Conservation (phyloP, 2,797 vertebrate genomes). For the Eulemur albifrons region DNA sequence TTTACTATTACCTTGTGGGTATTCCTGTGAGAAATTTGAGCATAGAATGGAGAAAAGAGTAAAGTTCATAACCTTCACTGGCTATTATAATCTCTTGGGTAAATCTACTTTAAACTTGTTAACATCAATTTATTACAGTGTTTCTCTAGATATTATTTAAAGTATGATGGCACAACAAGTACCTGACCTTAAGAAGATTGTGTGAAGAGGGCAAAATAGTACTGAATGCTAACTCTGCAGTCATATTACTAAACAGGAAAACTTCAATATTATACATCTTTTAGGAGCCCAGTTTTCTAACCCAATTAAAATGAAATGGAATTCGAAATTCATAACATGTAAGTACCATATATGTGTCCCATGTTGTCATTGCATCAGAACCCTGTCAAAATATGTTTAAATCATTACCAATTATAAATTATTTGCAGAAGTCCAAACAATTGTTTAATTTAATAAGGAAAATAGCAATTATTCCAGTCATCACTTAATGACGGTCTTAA, state of each 20-base stretch:
- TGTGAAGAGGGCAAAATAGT: background rate
- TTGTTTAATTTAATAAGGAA: background rate
- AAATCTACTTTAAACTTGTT: conserved; percentile 53
- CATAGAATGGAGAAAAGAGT: background rate
- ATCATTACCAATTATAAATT: background rate
- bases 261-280: background rate
- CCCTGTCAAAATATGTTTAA: background rate
- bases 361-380: background rate
- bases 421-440: background rate
- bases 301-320: background rate
- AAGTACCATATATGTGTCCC: background rate
- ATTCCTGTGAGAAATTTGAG: conserved; percentile 24
- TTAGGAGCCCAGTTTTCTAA: conserved; percentile 10
- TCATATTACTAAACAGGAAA: background rate
- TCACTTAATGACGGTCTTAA: background rate
- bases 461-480: background rate
- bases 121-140: background rate
- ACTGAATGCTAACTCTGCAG: background rate
- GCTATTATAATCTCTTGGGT: background rate
- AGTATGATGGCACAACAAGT: background rate
- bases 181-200: background rate
- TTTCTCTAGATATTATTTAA: conserved; percentile 4
- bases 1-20: conserved; percentile 21
- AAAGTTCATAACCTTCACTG: conserved; percentile 28
- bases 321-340: conserved; percentile 11